These are phyloP conservation scores for Desoria tigrina DNA, from an alignment of 2,888 invertebrate species.

Conservation along the genomic window DNA sequence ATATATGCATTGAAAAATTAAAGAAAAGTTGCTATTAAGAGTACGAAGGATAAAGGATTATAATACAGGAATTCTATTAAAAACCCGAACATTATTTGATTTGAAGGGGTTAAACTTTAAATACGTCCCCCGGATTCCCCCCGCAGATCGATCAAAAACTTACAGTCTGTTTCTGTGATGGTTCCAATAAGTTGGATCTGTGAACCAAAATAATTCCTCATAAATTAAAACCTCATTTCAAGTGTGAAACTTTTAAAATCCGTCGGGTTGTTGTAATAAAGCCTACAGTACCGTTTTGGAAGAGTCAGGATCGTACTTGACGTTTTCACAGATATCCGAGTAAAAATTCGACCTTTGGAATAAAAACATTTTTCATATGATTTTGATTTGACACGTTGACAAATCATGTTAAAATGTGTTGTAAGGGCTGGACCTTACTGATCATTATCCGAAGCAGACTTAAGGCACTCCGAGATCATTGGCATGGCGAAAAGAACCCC, in stretches of 20 bases:
- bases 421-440: too few species aligned
- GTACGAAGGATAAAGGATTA: too few species aligned
- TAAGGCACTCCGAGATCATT: conserved; percentile 18
- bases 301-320: conserved; percentile 4
- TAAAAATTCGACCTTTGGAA: neutral
- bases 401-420: too few species aligned
- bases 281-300: neutral
- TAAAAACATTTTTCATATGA: neutral
- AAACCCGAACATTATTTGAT: too few species aligned
- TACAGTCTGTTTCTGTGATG: neutral
- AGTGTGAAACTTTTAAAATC: too few species aligned
- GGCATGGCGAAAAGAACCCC: conserved; percentile 43
- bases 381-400: neutral
- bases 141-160: neutral
- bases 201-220: neutral
- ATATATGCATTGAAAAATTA: too few species aligned
- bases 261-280: too few species aligned
- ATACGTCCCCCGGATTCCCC: neutral
- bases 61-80: too few species aligned
- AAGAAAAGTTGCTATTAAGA: too few species aligned
- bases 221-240: too few species aligned
- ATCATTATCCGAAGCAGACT: conserved; percentile 18
- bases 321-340: conserved; percentile 3
- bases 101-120: too few species aligned
- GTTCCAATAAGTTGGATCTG: conserved; percentile 11